phyloP scores from a whole-genome alignment of 30 jellyfish, hydroid and myxozoan species.

The Catostylus mosaicus region DNA sequence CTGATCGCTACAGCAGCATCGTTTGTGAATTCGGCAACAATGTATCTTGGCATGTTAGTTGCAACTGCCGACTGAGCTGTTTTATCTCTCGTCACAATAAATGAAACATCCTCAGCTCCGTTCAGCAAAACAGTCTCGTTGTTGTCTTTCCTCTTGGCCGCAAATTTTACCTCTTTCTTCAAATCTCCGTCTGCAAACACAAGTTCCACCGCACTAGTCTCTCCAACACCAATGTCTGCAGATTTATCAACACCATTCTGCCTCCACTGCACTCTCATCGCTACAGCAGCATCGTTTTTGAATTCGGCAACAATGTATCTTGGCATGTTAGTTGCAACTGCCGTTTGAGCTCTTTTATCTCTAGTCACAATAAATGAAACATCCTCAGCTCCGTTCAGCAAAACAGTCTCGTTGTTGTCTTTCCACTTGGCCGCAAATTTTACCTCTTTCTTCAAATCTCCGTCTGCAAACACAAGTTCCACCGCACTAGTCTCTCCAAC shows the following conservation, averaged over 20 bases:
- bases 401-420: background rate
- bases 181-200: background rate
- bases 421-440: background rate
- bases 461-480: background rate
- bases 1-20: background rate
- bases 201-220: background rate
- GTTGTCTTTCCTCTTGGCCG: background rate
- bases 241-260: background rate
- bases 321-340: background rate
- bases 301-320: background rate
- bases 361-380: background rate
- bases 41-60: background rate
- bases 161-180: background rate
- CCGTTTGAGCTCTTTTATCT: background rate
- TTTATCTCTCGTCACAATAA: background rate
- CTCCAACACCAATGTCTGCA: background rate
- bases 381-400: background rate
- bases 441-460: background rate
- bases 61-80: background rate
- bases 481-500: background rate
- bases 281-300: background rate
- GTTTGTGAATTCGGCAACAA: background rate
- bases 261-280: background rate
- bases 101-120: background rate
- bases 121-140: background rate